phyloP scores from a whole-genome alignment of 1,140 invertebrate genomes.

The Paraescarpia echinospica region DNA sequence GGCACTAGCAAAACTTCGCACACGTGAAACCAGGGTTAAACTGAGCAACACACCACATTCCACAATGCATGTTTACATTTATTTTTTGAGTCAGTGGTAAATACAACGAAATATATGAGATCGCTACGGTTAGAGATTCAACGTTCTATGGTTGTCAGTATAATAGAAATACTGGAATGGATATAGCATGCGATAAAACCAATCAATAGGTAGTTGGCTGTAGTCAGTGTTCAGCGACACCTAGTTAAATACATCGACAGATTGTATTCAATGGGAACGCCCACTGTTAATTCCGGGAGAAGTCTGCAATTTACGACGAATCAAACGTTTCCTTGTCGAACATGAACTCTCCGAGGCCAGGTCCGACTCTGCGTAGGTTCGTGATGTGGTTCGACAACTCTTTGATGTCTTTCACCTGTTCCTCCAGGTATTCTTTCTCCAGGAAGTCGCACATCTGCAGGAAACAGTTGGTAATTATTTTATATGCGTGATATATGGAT shows the following conservation, averaged over 20 bases:
- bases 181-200: background rate
- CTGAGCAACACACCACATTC: background rate
- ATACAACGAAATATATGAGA: background rate
- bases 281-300: background rate
- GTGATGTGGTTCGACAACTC: slow-evolving; percentile 65
- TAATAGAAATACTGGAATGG: background rate
- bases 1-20: too few relatives aligned
- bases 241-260: background rate
- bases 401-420: slow-evolving; percentile 67
- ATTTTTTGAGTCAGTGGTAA: background rate
- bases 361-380: slow-evolving; percentile 65
- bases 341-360: slow-evolving; percentile 67
- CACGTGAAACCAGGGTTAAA: background rate
- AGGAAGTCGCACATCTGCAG: slow-evolving; percentile 64
- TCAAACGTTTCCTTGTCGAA: slow-evolving; percentile 62
- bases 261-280: background rate
- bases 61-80: background rate
- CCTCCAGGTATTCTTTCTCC: slow-evolving; percentile 64
- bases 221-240: background rate
- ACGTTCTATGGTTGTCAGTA: background rate
- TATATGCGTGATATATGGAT: background rate
- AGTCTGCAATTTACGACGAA: background rate
- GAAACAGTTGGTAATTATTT: background rate
- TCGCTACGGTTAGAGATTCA: background rate
- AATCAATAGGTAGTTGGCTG: background rate